Evolutionary conservation across 2,797 vertebrate genomes (phyloP).

Genomic region (Vultur gryphus): DNA sequence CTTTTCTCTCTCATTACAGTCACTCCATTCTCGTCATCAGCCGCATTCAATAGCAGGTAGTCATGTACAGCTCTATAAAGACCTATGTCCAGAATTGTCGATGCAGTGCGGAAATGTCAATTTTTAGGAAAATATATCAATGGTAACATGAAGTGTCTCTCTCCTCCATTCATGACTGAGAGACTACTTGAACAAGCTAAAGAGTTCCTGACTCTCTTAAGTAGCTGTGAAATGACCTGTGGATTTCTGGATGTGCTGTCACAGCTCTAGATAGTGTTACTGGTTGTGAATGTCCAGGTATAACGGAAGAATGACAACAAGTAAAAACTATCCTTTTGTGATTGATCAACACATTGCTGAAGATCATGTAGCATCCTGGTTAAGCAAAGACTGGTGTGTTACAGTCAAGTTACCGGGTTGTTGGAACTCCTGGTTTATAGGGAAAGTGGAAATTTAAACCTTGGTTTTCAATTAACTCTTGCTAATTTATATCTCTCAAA

Average conservation of each 20-base stretch:
- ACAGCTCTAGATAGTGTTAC: background rate
- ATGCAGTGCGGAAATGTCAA: background rate
- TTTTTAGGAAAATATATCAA: background rate
- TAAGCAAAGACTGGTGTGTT: background rate
- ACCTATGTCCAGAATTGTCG: background rate
- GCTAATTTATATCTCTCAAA: background rate
- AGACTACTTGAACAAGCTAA: background rate
- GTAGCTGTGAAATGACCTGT: background rate
- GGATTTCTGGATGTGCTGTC: background rate
- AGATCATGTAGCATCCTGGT: background rate
- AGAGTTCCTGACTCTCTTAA: background rate
- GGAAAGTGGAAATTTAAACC: background rate
- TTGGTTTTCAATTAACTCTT: background rate
- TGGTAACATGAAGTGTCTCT: background rate
- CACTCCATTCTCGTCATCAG: background rate
- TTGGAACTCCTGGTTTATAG: background rate
- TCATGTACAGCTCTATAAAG: background rate
- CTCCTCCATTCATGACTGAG: background rate
- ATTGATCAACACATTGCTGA: background rate
- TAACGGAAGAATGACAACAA: background rate
- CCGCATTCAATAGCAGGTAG: background rate
- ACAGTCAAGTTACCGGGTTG: background rate
- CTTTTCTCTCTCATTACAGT: background rate
- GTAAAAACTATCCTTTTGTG: background rate
- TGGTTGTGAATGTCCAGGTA: background rate